These are phyloP conservation scores for Pygoscelis antarcticus DNA, from an alignment of 2,113 vertebrate genomes.

Conservation along the genomic window DNA sequence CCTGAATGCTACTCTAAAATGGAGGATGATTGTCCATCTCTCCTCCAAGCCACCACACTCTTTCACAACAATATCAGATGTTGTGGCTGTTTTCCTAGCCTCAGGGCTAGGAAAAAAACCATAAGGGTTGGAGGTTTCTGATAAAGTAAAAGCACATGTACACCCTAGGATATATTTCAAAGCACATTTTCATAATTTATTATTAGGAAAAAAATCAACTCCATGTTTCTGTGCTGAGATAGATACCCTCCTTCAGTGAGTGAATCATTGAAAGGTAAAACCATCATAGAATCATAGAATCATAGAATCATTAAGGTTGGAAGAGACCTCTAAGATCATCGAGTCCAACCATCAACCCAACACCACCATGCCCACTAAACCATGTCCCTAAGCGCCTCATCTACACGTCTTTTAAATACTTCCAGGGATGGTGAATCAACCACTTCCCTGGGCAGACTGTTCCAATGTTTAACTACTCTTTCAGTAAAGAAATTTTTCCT, in stretches of 20 bases:
- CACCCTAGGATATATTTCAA: background rate
- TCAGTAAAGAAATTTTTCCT: no score
- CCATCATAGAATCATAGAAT: background rate
- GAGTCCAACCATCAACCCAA: no score
- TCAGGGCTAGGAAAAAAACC: background rate
- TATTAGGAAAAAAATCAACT: background rate
- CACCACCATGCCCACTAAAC: no score
- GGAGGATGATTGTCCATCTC: background rate
- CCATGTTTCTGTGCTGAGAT: background rate
- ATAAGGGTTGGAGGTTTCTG: background rate
- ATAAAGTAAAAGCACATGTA: slow-evolving; percentile 14
- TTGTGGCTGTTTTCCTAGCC: no score
- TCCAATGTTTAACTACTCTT: no score
- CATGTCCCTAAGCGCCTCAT: no score
- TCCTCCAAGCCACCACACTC: background rate
- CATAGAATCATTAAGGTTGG: no score
- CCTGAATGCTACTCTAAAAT: background rate
- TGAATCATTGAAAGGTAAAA: background rate
- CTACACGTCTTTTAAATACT: no score
- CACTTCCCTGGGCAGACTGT: no score
- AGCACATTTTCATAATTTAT: background rate
- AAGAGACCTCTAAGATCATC: no score
- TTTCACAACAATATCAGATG: slow-evolving; percentile 10
- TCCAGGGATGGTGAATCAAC: no score
- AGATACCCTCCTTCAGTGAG: background rate